phyloP scores from a whole-genome alignment of 2,888 invertebrate species.

The Troides helena region DNA sequence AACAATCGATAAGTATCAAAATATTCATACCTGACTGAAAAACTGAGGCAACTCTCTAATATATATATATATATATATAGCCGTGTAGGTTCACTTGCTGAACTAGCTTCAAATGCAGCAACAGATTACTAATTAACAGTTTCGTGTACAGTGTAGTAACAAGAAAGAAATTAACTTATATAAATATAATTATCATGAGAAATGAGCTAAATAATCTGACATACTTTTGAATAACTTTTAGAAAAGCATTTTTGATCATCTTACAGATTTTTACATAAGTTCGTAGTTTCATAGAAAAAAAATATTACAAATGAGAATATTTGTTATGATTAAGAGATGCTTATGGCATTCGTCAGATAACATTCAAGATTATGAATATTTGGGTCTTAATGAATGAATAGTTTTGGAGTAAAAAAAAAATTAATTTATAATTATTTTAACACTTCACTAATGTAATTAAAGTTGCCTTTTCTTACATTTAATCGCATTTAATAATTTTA shows the following conservation, averaged over 20 bases:
- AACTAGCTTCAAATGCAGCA: too few relatives aligned
- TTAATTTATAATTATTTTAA: conserved; percentile 18
- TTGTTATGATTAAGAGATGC: conserved; percentile 21
- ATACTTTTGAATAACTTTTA: not conserved
- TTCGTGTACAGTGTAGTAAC: not conserved
- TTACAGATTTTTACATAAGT: conserved; percentile 6
- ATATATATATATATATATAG: too few relatives aligned
- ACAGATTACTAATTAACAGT: not conserved
- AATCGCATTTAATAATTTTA: too few relatives aligned
- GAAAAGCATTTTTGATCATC: conserved; percentile 2
- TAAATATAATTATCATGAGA: not conserved
- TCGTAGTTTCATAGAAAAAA: conserved; percentile 12
- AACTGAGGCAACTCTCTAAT: too few relatives aligned
- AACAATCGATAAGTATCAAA: too few relatives aligned
- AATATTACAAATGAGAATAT: conserved; percentile 3
- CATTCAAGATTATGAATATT: conserved; percentile 13
- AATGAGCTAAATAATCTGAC: not conserved
- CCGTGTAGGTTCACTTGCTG: too few relatives aligned
- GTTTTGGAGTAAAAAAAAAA: not conserved
- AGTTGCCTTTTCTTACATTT: too few relatives aligned
- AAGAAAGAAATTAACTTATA: not conserved
- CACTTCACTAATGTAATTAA: conserved; percentile 2
- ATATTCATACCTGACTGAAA: too few relatives aligned
- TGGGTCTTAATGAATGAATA: conserved; percentile 21
- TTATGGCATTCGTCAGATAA: conserved; percentile 25